Conservation (phyloP, 2,113 vertebrate genomes). For the Pterocles burchelli region DNA sequence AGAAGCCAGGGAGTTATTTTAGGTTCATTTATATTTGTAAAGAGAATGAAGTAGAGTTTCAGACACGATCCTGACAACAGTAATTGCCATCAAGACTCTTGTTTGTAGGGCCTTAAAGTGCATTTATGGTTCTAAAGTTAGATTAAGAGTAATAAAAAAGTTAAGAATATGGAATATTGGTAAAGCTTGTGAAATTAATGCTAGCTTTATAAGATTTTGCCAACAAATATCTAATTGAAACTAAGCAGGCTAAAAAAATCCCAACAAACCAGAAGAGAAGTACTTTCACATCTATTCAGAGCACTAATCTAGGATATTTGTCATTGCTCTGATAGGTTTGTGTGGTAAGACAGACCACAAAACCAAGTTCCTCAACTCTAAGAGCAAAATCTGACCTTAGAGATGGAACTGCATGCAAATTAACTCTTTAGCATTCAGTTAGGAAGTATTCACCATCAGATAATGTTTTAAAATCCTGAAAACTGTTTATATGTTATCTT, state of each 20-base stretch:
- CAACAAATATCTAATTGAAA: background rate
- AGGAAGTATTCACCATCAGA: background rate
- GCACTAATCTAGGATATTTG: background rate
- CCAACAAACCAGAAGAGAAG: background rate
- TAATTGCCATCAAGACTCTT: background rate
- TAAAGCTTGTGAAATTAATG: background rate
- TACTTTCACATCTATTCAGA: background rate
- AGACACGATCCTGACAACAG: background rate
- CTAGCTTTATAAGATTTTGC: background rate
- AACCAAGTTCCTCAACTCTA: background rate
- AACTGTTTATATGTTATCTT: background rate
- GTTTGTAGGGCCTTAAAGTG: background rate
- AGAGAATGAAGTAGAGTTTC: background rate
- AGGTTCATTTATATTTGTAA: background rate
- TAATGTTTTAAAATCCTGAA: background rate
- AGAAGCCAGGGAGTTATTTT: slow-evolving; percentile 18
- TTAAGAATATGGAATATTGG: background rate
- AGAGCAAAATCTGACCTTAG: background rate
- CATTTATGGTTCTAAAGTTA: background rate
- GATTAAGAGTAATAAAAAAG: background rate
- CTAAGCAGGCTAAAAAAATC: background rate
- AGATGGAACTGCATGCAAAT: background rate
- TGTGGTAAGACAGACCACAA: background rate
- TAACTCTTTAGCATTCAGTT: background rate
- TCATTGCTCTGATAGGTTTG: background rate